Evolutionary conservation across 2,888 invertebrate genomes (phyloP).

Genomic region (Leptinotarsa haldemani): DNA sequence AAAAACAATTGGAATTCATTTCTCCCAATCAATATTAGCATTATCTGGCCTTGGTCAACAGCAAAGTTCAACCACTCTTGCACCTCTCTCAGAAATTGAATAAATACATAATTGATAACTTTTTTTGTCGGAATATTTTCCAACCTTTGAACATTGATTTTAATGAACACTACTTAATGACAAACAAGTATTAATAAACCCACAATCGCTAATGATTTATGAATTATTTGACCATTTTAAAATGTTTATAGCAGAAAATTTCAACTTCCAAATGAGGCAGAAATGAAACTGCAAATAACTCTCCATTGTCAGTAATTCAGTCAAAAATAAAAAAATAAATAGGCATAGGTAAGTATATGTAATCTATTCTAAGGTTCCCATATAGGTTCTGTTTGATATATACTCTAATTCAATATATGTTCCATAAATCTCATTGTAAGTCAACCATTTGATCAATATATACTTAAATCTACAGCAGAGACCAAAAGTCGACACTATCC

Average conservation of each 20-base stretch:
- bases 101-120: too few species aligned
- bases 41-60: too few species aligned
- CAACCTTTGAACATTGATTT: too few species aligned
- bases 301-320: not conserved
- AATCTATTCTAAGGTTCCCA: constrained; percentile 11
- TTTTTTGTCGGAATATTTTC: too few species aligned
- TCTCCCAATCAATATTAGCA: too few species aligned
- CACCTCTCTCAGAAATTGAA: too few species aligned
- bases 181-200: too few species aligned
- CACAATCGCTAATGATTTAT: too few species aligned
- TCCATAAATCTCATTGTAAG: not conserved
- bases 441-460: not conserved
- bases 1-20: too few species aligned
- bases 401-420: constrained; percentile 2
- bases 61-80: too few species aligned
- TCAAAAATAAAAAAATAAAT: not conserved
- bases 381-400: constrained; percentile 1
- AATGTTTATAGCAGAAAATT: not conserved
- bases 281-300: not conserved
- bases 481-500: not conserved
- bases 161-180: too few species aligned
- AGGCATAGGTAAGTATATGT: not conserved
- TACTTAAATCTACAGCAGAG: not conserved
- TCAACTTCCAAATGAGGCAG: not conserved
- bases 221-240: not conserved